Base-by-base conservation (phyloP, 2,113 vertebrate species). In the Turdus rufiventris region DNA sequence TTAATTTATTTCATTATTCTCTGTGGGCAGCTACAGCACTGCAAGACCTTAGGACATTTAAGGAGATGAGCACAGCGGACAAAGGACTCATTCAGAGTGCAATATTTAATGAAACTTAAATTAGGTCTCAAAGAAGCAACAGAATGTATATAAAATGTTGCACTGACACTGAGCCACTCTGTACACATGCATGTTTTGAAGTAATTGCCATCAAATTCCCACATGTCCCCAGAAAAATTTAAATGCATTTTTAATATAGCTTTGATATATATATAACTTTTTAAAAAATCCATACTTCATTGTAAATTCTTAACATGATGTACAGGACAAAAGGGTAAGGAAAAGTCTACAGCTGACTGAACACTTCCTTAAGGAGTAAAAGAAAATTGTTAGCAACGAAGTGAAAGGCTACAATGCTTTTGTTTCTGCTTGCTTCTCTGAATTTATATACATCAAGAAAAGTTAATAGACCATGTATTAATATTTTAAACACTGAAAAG, bases 101-200 rank as follows among this genome's bases (percentile, higher is more conserved):
- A 95, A 51, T 94, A 92, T 84, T 91, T 94, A 93, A 91, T 92
- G 85, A 94, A 97, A 95, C 77, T 89, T 95, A 90, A 95, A 96
- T 96, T 94, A 92, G 85, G 81, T 93, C 95, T 96, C 95, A 57
- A 34, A 86, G 88, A 77, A 97, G 62, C 70, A 94, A 70, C 62
- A 96, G n/a, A 77, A 36, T 72, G 29, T 70, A 26, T 84, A 91
- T 79, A 75, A 97, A 95, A 95, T 81, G 94, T 25, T 40, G 54
- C 85, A 94, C 50, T 5, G 6, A 92, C 57, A 70, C 19, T 18
- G 20, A 88, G n/a, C 31, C 58, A 38, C 75, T 93, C 92, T 80
- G 19, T 66, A 92, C 83, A 88, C 20, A 92, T 1, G 4, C 36
- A 70, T 45, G 80, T 66, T 93, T 74, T 50, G 83, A 76, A 96